A percentile compares a stretch with the other conserved stretches of the same genome.
Conservation (phyloP, 2,113 vertebrate species). For the Raphicerus campestris region DNA sequence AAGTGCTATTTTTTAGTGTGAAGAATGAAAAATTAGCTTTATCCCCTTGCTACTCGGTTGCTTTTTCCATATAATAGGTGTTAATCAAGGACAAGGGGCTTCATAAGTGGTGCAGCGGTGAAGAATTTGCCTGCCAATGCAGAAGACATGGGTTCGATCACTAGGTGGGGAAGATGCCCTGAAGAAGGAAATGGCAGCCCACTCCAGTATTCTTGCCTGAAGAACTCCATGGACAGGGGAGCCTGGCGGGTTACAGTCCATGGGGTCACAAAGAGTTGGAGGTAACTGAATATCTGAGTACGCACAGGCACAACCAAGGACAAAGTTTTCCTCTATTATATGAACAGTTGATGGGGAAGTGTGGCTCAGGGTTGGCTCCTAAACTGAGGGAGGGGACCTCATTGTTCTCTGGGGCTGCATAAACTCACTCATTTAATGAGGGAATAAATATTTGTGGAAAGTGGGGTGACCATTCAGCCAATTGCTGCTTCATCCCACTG, state of each 20-base stretch:
- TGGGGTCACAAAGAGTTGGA: background rate
- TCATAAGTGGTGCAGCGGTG: background rate
- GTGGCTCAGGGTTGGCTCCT: background rate
- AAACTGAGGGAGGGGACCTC: background rate
- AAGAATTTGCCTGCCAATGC: background rate
- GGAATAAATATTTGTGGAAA: background rate
- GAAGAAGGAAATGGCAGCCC: background rate
- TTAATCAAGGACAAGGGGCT: background rate
- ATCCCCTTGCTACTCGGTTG: background rate
- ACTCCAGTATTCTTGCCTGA: background rate
- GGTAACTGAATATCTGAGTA: background rate
- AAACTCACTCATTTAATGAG: background rate
- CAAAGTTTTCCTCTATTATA: background rate
- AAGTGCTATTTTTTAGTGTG: background rate
- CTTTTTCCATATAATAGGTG: background rate
- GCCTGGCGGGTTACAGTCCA: background rate
- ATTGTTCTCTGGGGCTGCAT: background rate
- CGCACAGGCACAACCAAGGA: background rate
- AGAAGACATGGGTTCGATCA: background rate
- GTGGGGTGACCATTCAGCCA: background rate
- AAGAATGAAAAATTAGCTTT: background rate
- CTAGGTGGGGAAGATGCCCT: background rate
- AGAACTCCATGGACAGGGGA: background rate
- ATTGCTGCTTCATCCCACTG: background rate
- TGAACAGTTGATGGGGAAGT: background rate